Conservation (phyloP, 2,797 vertebrate species). For the Bovichtus variegatus region DNA sequence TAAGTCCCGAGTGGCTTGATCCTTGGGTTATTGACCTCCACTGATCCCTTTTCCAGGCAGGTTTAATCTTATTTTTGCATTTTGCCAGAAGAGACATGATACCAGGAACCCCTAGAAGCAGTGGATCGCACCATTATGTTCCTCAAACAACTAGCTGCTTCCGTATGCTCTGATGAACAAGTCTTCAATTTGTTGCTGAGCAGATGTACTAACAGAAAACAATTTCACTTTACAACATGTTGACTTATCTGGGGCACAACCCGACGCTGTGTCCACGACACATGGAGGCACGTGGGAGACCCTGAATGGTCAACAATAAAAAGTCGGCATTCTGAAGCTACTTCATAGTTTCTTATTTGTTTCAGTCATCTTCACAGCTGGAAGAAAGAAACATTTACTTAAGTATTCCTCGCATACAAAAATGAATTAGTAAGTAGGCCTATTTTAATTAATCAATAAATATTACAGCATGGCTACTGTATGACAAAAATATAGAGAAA, state of each 20-base stretch:
- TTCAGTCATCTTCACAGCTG: background rate
- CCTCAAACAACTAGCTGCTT: constrained; percentile 61
- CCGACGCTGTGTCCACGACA: background rate
- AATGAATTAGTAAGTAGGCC: too few species aligned
- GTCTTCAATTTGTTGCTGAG: constrained; percentile 82
- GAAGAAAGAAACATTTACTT: too few species aligned
- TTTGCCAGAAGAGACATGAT: background rate
- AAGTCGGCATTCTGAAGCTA: background rate
- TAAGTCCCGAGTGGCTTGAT: background rate
- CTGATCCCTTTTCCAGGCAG: constrained; percentile 1
- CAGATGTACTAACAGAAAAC: constrained; percentile 67
- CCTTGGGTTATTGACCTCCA: too few species aligned
- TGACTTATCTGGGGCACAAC: constrained; percentile 46
- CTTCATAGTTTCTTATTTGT: background rate
- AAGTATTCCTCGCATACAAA: too few species aligned
- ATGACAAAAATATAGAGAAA: too few species aligned
- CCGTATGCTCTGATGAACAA: constrained; percentile 67
- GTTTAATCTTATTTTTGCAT: background rate
- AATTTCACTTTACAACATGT: constrained; percentile 79
- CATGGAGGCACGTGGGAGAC: background rate
- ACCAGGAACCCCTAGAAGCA: constrained; percentile 62
- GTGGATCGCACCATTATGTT: constrained; percentile 65
- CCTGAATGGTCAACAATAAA: background rate
- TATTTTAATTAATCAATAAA: too few species aligned
- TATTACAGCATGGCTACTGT: too few species aligned